Evolutionary conservation across 2,888 invertebrate genomes (phyloP).

Genomic region (Yponomeuta malinellus): DNA sequence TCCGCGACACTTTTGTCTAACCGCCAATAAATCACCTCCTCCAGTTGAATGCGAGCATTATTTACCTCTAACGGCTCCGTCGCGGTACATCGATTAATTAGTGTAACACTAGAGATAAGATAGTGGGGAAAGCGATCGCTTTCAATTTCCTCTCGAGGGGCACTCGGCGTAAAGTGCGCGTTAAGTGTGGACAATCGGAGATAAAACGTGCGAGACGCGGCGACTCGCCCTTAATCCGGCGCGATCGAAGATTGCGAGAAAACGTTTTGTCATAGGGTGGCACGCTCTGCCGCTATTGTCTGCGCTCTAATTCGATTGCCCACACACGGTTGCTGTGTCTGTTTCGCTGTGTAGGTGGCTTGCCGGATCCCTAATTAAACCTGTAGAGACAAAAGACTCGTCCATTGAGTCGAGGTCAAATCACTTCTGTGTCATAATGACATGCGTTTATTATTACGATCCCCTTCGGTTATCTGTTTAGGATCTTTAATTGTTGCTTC

Average conservation of each 20-base stretch:
- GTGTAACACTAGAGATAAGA: slow-evolving; percentile 73
- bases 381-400: slow-evolving; percentile 57
- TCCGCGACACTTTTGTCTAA: slow-evolving; percentile 73
- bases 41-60: slow-evolving; percentile 62
- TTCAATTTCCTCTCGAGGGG: slow-evolving; percentile 75
- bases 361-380: slow-evolving; percentile 64
- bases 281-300: slow-evolving; percentile 63
- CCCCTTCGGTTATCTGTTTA: not conserved
- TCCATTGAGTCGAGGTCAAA: slow-evolving; percentile 51
- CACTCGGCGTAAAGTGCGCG: slow-evolving; percentile 73
- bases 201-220: slow-evolving; percentile 71
- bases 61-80: slow-evolving; percentile 65
- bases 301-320: slow-evolving; percentile 69
- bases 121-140: slow-evolving; percentile 72
- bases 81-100: slow-evolving; percentile 72
- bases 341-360: slow-evolving; percentile 3
- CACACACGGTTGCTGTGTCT: slow-evolving; percentile 49
- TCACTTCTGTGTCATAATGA: slow-evolving; percentile 37
- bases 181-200: slow-evolving; percentile 76
- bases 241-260: slow-evolving; percentile 76
- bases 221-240: slow-evolving; percentile 72
- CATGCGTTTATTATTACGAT: slow-evolving; percentile 27
- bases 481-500: slow-evolving; percentile 3
- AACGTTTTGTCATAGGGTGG: slow-evolving; percentile 75
- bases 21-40: slow-evolving; percentile 69